Percentiles rank a stretch among this genome's conserved stretches.
Evolutionary conservation across 2,888 invertebrate species (phyloP).

Genomic region (Dryadula phaetusa): DNA sequence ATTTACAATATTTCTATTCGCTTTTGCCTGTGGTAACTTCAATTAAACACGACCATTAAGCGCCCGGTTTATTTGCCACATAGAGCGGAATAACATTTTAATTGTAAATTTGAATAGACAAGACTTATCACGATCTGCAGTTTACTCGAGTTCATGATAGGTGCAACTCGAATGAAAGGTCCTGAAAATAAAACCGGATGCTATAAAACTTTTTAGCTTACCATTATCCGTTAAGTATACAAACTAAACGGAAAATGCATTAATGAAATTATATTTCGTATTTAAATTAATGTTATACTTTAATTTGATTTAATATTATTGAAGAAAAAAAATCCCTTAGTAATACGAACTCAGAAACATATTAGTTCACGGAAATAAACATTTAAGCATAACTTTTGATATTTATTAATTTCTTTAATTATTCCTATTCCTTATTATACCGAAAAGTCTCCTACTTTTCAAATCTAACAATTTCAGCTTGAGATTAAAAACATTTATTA

Average conservation of each 20-base stretch:
- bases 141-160: conserved; percentile 1
- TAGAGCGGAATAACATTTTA: conserved; percentile 14
- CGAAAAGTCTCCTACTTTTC: no score
- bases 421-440: no score
- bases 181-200: neutral
- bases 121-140: conserved; percentile 1
- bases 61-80: conserved; percentile 11
- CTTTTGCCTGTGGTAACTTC: conserved; percentile 6
- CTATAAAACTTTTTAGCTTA: neutral
- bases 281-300: neutral
- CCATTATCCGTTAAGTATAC: neutral
- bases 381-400: no score
- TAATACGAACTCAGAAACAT: no score
- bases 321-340: no score
- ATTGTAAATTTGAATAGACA: conserved; percentile 8
- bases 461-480: no score
- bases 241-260: neutral
- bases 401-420: no score
- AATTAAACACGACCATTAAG: conserved; percentile 15
- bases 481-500: no score
- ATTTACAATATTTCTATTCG: neutral
- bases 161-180: neutral
- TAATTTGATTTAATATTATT: neutral
- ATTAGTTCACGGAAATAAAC: no score
- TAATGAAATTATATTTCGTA: neutral